These are phyloP conservation scores for Oasisia sp. DNA, from an alignment of 2,888 invertebrate genomes.

Conservation along the genomic window DNA sequence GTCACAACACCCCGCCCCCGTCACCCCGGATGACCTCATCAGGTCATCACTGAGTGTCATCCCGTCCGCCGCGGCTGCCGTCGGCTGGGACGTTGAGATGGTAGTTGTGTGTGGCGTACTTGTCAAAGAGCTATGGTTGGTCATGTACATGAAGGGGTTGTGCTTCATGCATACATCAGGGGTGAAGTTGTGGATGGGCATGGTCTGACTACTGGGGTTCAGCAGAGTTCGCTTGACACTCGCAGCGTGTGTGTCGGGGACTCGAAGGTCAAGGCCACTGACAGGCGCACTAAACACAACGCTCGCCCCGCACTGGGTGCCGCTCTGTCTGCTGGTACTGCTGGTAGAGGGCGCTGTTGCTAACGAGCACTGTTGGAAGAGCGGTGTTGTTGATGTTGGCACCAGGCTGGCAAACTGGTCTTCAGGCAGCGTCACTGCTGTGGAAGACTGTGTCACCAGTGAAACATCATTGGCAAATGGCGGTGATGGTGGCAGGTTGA, in stretches of 20 bases:
- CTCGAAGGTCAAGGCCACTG: slow-evolving; percentile 31
- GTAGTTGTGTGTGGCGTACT: slow-evolving; percentile 28
- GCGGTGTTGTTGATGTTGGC: slow-evolving; percentile 1
- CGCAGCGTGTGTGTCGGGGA: slow-evolving; percentile 38
- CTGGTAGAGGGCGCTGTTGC: slow-evolving; percentile 14
- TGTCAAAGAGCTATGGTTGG: background rate
- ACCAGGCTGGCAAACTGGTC: background rate
- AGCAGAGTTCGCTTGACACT: slow-evolving; percentile 21
- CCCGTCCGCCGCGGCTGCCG: slow-evolving; percentile 20
- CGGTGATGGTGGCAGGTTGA: slow-evolving; percentile 53
- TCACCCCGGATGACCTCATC: slow-evolving; percentile 29
- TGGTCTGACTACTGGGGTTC: slow-evolving; percentile 61
- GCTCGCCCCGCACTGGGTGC: background rate
- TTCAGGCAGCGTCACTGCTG: slow-evolving; percentile 32
- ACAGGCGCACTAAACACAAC: background rate
- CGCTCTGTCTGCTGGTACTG: slow-evolving; percentile 18
- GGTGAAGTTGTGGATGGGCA: slow-evolving; percentile 77
- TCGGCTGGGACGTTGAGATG: slow-evolving; percentile 23
- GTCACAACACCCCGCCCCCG: background rate
- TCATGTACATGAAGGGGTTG: slow-evolving; percentile 34
- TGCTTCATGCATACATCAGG: slow-evolving; percentile 38
- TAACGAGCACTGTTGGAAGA: slow-evolving; percentile 20
- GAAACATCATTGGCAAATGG: slow-evolving; percentile 39
- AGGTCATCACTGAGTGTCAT: slow-evolving; percentile 33
- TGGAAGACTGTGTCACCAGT: slow-evolving; percentile 32